Base-by-base conservation (phyloP, 1,140 invertebrate species). In the Lepeophtheirus salmonis region DNA sequence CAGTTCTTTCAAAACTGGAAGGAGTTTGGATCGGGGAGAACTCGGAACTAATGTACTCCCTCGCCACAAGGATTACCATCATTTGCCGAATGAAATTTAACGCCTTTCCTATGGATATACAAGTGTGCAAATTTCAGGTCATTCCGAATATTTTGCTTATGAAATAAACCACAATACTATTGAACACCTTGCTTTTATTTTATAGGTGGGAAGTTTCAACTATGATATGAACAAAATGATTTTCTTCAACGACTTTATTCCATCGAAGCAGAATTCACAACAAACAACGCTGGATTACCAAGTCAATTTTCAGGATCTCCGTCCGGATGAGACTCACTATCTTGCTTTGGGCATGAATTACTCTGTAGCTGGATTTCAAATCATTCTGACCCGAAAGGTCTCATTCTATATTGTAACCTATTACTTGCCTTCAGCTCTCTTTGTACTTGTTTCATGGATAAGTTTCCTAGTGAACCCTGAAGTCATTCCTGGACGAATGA, bases 401-500 rank as follows among this genome's bases (percentile, higher is more conserved):
- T 60, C 57, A 12, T 30, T 56, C 23, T 60, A 60, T 21, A 60
- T 60, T 13, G 49, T 60, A 14, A 60, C 57, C 20, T 60, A 51
- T 21, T 60, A 60, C 57, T 22, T 60, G n/a, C 57, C 57, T 3
- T 60, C 24, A 52, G 76, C 76, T 1, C 66, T 80, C 23, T 79
- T 80, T 64, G 77, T 80, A 23, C 76, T 79, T 63, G 79, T 80
- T 64, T 79, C 77, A 0, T 80, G 79, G 78, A 76, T 79, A 51
- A 78, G 77, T 50, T 80, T 80, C 67, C 75, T 78, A 24, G 77
- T 80, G 3, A 78, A 79, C 53, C 77, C 77, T 0, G 77, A 79
- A 66, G 75, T 78, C 23, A 76, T 79, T 6, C 78, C 78, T 0
- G 79, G 77, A 10, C 67, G 59, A 24, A 61, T 61, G 59, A 61